Evolutionary conservation across 2,113 vertebrate species (phyloP).

Genomic region (Falco punctatus): DNA sequence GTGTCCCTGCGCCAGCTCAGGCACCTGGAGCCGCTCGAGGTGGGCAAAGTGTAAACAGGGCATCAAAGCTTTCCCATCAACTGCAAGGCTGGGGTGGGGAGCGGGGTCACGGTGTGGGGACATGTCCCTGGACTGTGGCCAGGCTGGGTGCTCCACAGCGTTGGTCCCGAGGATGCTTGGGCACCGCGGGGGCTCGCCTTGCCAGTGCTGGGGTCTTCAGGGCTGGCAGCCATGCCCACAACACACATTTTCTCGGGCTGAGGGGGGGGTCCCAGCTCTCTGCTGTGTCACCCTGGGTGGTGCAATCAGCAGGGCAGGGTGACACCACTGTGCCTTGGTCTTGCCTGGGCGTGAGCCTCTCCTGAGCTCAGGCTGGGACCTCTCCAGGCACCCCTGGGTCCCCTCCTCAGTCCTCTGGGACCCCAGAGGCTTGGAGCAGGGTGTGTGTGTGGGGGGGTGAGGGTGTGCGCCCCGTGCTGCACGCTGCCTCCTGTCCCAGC

Average conservation of each 20-base stretch:
- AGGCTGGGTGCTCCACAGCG: neutral
- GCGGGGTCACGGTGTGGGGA: rapidly evolving
- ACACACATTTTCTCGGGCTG: rapidly evolving
- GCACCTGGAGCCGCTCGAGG: neutral
- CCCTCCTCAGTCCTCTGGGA: neutral
- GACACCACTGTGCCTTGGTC: neutral
- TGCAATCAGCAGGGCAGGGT: neutral
- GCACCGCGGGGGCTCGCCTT: rapidly evolving
- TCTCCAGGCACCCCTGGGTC: neutral
- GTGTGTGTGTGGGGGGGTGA: neutral
- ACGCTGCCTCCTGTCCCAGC: rapidly evolving
- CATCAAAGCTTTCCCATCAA: neutral
- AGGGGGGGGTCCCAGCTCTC: neutral
- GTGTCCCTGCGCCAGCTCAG: rapidly evolving
- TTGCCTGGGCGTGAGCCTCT: neutral
- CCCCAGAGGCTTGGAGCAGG: rapidly evolving
- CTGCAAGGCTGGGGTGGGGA: rapidly evolving
- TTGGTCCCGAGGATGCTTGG: rapidly evolving
- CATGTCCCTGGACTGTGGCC: rapidly evolving
- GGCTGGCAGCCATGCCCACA: neutral
- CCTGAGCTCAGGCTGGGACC: neutral
- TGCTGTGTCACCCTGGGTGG: rapidly evolving
- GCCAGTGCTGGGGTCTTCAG: rapidly evolving
- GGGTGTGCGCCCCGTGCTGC: neutral
- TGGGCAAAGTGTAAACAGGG: neutral